These are phyloP conservation scores for Pteruthius melanotis DNA, from an alignment of 2,113 vertebrate species.

Conservation along the genomic window DNA sequence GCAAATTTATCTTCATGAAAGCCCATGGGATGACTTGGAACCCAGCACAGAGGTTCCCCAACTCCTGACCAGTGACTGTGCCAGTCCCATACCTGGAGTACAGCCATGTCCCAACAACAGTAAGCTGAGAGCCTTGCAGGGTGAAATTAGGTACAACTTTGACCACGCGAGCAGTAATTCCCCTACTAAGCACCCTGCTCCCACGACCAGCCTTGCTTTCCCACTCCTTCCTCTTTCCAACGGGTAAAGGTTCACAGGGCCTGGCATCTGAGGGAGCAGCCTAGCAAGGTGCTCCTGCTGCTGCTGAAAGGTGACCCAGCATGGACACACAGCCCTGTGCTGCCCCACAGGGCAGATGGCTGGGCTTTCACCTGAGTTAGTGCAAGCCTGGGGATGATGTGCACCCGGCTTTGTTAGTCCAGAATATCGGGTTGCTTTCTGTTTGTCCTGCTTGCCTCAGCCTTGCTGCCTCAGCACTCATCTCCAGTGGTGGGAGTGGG, in stretches of 20 bases:
- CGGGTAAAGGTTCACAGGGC: accelerated
- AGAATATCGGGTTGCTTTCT: background rate
- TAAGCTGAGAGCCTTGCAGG: background rate
- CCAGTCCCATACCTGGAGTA: background rate
- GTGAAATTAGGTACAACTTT: background rate
- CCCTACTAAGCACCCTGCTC: accelerated
- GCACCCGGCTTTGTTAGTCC: background rate
- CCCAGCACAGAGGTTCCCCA: background rate
- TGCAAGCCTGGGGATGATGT: background rate
- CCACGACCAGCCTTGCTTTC: background rate
- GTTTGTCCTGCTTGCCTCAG: background rate
- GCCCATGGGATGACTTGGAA: background rate
- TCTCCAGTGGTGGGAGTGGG: background rate
- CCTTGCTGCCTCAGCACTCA: background rate
- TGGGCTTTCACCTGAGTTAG: background rate
- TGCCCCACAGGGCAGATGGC: background rate
- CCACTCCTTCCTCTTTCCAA: background rate
- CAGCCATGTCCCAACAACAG: background rate
- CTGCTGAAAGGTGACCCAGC: background rate
- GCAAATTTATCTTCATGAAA: background rate
- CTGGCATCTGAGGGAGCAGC: accelerated
- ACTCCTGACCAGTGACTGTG: accelerated
- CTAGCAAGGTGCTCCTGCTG: background rate
- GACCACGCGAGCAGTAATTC: background rate
- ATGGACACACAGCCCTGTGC: accelerated